Evolutionary conservation across 2,888 invertebrate genomes (phyloP).

Genomic region (Heliconius erato): DNA sequence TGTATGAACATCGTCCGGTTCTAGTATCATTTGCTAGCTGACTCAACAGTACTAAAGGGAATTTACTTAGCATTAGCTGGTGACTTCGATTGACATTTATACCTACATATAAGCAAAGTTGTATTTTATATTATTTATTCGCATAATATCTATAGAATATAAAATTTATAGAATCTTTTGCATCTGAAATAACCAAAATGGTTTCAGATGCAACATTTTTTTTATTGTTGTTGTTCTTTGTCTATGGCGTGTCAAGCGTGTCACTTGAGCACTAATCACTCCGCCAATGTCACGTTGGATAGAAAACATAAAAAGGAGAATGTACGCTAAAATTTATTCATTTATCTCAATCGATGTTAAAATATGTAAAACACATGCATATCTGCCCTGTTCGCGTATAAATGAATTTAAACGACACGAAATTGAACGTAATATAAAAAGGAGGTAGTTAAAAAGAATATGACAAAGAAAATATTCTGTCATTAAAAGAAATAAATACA

Average conservation of each 20-base stretch:
- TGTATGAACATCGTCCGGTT: background rate
- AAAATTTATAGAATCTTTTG: no score
- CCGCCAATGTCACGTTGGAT: no score
- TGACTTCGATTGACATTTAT: background rate
- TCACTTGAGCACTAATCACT: no score
- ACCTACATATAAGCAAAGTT: background rate
- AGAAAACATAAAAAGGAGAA: no score
- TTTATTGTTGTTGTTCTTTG: no score
- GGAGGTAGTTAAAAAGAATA: background rate
- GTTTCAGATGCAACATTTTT: no score
- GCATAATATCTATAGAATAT: no score
- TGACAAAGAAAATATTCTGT: background rate
- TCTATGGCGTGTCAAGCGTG: no score
- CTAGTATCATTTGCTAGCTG: background rate
- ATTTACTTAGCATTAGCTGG: background rate
- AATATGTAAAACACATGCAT: background rate
- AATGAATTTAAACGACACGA: background rate
- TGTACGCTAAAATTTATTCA: no score
- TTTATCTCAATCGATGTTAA: background rate
- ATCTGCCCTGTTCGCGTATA: background rate
- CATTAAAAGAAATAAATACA: background rate
- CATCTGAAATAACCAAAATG: no score
- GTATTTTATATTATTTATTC: no score
- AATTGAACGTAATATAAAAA: background rate
- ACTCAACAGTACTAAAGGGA: no score